Conservation (phyloP, 1,140 invertebrate genomes). For the Sarcophaga bullata region DNA sequence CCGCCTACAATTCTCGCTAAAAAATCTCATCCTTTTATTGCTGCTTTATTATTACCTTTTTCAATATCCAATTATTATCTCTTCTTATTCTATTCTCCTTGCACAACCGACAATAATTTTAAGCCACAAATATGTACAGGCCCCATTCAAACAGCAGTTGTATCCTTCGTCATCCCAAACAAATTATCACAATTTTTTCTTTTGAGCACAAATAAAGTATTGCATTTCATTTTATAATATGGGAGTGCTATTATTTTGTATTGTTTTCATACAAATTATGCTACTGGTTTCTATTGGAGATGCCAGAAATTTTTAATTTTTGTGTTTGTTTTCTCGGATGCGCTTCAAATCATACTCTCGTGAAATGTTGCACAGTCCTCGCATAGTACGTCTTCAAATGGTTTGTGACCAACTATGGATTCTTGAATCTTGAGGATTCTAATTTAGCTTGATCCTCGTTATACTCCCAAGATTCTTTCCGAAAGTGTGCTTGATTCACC, state of each 20-base stretch:
- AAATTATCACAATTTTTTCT: not conserved
- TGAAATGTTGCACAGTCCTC: no score
- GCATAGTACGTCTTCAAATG: no score
- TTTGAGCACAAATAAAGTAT: constrained; percentile 29
- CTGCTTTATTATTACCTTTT: constrained; percentile 6
- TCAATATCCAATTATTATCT: not conserved
- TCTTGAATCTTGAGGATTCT: no score
- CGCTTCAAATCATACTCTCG: no score
- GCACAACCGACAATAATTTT: not conserved
- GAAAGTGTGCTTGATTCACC: no score
- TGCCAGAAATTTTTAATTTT: not conserved
- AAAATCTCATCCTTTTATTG: constrained; percentile 20
- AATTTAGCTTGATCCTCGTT: no score
- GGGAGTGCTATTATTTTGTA: constrained; percentile 4
- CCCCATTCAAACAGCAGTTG: not conserved
- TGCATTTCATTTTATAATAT: constrained; percentile 34
- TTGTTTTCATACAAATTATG: not conserved
- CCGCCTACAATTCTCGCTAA: constrained; percentile 47
- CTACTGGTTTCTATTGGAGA: not conserved
- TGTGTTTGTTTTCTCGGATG: no score
- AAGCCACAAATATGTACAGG: constrained; percentile 5
- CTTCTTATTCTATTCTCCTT: not conserved
- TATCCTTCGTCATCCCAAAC: constrained; percentile 3
- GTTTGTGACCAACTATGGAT: no score
- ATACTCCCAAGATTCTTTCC: no score